These are phyloP conservation scores for Hermetia illucens DNA, from an alignment of 1,140 invertebrate species.

Conservation along the genomic window DNA sequence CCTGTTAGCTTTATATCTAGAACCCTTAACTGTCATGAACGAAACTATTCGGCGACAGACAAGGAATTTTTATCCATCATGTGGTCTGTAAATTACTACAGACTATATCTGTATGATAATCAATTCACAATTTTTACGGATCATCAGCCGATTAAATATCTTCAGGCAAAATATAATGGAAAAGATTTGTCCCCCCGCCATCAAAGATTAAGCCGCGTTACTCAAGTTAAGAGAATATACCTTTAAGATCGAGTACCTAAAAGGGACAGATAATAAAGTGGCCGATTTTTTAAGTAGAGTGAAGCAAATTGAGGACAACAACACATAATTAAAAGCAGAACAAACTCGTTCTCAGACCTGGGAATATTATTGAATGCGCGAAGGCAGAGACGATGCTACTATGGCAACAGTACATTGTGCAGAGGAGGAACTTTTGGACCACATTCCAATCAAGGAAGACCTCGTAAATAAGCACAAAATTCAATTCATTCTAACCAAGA, in stretches of 20 bases:
- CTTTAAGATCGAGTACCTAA: conserved; percentile 9
- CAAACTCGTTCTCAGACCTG: conserved; percentile 4
- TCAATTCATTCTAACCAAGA: conserved; percentile 7
- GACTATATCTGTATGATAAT: too few relatives aligned
- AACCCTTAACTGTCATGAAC: too few relatives aligned
- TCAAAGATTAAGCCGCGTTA: conserved; percentile 3
- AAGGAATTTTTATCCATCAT: too few relatives aligned
- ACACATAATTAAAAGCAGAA: background rate
- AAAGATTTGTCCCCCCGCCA: conserved; percentile 1
- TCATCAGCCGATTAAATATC: too few relatives aligned
- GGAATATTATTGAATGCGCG: conserved; percentile 6
- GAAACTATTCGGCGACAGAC: too few relatives aligned
- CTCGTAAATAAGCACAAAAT: conserved; percentile 10
- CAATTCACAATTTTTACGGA: too few relatives aligned
- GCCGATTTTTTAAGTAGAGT: conserved; percentile 5
- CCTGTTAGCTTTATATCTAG: too few relatives aligned
- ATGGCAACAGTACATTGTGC: too few relatives aligned
- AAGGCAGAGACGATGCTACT: too few relatives aligned
- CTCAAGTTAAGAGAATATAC: conserved; percentile 2
- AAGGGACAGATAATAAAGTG: conserved; percentile 7
- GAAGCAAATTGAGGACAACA: background rate
- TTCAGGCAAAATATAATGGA: conserved; percentile 6
- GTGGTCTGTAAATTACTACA: too few relatives aligned
- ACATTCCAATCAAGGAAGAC: conserved; percentile 9
- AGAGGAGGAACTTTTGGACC: conserved; percentile 8